Conservation (phyloP, 2,888 invertebrate genomes). For the Dicranocentrus wangi region DNA sequence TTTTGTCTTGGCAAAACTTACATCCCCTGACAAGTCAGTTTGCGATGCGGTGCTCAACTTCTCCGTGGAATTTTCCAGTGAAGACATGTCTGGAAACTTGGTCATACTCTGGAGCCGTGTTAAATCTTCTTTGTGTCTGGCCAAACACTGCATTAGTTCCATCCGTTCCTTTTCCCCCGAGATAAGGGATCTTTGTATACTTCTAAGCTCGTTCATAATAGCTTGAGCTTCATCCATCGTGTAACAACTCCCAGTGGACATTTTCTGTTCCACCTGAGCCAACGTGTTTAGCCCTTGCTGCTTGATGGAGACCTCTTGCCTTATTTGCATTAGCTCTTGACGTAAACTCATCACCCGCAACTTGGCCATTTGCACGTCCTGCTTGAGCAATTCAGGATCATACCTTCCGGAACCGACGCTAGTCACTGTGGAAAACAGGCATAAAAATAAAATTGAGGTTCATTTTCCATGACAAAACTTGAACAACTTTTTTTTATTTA, state of each 20-base stretch:
- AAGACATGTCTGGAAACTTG: constrained; percentile 80
- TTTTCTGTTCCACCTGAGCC: constrained; percentile 90
- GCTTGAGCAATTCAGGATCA: constrained; percentile 93
- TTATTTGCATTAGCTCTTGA: constrained; percentile 91
- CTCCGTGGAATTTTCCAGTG: constrained; percentile 87
- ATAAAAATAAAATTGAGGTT: constrained; percentile 44
- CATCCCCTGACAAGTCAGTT: constrained; percentile 93
- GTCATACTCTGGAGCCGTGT: constrained; percentile 85
- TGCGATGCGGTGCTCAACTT: constrained; percentile 95
- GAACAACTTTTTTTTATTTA: no score
- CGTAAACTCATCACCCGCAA: constrained; percentile 91
- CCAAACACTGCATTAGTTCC: constrained; percentile 93
- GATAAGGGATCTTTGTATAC: constrained; percentile 92
- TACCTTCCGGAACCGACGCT: constrained; percentile 92
- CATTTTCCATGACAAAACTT: constrained; percentile 20
- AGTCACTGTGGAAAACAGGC: no score
- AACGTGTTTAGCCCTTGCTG: constrained; percentile 94
- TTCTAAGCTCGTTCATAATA: constrained; percentile 93
- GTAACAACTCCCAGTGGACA: constrained; percentile 89
- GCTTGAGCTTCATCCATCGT: constrained; percentile 95
- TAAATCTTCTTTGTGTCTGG: constrained; percentile 93
- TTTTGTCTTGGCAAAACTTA: constrained; percentile 70
- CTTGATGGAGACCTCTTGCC: constrained; percentile 92
- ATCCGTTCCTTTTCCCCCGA: constrained; percentile 95
- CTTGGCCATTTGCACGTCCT: constrained; percentile 91